Evolutionary conservation across 2,797 vertebrate genomes (phyloP).

Genomic region (Tachyglossus aculeatus): DNA sequence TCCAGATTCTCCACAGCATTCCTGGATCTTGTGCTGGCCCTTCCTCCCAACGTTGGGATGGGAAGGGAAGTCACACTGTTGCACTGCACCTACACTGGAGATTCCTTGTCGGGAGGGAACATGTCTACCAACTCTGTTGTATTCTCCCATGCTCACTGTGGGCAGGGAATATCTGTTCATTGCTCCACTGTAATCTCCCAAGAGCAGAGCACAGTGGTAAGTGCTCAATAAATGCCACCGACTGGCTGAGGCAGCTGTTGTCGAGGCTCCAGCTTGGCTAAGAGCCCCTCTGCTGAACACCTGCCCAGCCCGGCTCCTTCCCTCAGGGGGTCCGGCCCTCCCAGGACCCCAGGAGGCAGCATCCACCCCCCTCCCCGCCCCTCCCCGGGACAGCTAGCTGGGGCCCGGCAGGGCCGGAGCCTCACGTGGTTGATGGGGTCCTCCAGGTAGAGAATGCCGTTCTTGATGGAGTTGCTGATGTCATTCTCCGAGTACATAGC

Average conservation of each 20-base stretch:
- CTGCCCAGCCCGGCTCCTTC: neutral
- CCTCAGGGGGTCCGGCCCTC: neutral
- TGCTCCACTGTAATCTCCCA: no score
- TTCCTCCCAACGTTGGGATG: no score
- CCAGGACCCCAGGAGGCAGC: neutral
- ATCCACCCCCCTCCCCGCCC: neutral
- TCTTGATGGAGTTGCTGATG: slow-evolving; percentile 99
- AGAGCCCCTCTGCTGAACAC: neutral
- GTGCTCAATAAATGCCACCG: no score
- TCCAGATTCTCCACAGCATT: no score
- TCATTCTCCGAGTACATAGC: slow-evolving; percentile 96
- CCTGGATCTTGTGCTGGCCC: no score
- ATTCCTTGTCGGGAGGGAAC: no score
- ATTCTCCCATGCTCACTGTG: no score
- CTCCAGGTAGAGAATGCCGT: slow-evolving; percentile 94
- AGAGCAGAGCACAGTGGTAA: no score
- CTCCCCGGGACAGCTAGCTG: neutral
- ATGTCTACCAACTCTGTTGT: no score
- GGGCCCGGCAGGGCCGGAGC: neutral
- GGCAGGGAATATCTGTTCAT: no score
- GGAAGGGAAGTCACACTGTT: no score
- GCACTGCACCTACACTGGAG: no score
- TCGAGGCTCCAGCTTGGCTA: neutral
- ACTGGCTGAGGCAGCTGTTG: neutral
- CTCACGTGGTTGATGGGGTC: slow-evolving; percentile 96